These are phyloP conservation scores for Ctenosaura bakeri DNA, from an alignment of 2,797 vertebrate species.

Conservation along the genomic window DNA sequence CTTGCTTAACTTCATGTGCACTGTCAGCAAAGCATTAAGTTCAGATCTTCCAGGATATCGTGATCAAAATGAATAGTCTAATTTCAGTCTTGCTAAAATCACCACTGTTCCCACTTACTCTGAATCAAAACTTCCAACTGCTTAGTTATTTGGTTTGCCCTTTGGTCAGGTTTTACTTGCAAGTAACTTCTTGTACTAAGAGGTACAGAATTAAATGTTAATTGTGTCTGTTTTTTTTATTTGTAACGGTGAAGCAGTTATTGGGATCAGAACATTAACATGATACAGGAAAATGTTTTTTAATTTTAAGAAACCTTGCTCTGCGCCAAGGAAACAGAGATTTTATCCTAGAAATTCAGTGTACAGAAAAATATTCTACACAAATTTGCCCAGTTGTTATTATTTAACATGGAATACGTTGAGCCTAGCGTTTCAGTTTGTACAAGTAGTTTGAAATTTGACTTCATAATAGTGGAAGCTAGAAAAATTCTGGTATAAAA, in stretches of 20 bases:
- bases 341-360: neutral
- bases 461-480: neutral
- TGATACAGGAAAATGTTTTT: neutral
- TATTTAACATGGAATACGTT: neutral
- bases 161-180: neutral
- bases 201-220: neutral
- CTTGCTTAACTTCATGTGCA: neutral
- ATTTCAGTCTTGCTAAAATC: neutral
- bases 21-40: neutral
- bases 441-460: neutral
- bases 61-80: slow-evolving; percentile 10
- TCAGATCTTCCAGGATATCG: neutral
- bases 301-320: neutral
- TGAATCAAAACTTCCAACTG: neutral
- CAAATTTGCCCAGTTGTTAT: neutral
- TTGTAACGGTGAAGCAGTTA: neutral
- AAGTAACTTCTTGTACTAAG: neutral
- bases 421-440: neutral
- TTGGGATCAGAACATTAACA: neutral
- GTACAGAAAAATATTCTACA: neutral
- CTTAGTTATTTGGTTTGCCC: neutral
- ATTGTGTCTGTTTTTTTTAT: neutral
- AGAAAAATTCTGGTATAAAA: neutral
- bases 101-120: neutral
- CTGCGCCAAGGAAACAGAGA: neutral